Evolutionary conservation across 2,888 invertebrate species (phyloP), one percentile per base, ranked within the genome.

Genomic region (Timema podura): DNA sequence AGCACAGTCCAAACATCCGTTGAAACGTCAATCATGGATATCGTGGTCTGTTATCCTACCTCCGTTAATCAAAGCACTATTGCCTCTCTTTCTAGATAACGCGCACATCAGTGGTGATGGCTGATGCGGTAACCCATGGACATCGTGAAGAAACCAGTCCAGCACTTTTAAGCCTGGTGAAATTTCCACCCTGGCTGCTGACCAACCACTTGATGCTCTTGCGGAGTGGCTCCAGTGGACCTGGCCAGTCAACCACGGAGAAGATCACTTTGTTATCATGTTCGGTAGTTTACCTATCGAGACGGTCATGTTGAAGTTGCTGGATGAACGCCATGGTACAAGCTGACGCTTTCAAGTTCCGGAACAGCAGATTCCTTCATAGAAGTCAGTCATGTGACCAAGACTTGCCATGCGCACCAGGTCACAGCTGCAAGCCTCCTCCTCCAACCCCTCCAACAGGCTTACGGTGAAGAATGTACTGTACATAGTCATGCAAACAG

Each of bases 201-300:
- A 66, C 30, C 30, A 30, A 30, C 30, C 3, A 30, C 15, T 66
- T 5, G 48, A 54, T 67, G 70, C 66, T 13, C 11, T 70, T 13
- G 47, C 16, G n/a, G 30, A 70, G 57, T 0, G 9, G 45, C 45
- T 70, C 13, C 70, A 67, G 48, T 57, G 57, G 66, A 5, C 11
- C 6, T 54, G 10, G 10, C 70, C 70, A 57, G 57, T 44, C 5
- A 57, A 5, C 5, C 47, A 70, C 57, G 54, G 70, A 30, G 66
- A 70, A 46, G 48, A 66, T 5, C 13, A 67, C 16, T 70, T 70
- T 70, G 54, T 70, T 5, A 65, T 46, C 13, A 59, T 69, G 30
- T 30, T 30, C 3, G 30, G 30, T 9, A 15, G 46, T 6, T 54
- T 69, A 13, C 69, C 47, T 13, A 66, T 69, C 2, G 65, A 69